Percentiles rank a stretch among this genome's conserved stretches.
phyloP scores from a whole-genome alignment of 2,888 invertebrate genomes.

The Volucella bombylans region DNA sequence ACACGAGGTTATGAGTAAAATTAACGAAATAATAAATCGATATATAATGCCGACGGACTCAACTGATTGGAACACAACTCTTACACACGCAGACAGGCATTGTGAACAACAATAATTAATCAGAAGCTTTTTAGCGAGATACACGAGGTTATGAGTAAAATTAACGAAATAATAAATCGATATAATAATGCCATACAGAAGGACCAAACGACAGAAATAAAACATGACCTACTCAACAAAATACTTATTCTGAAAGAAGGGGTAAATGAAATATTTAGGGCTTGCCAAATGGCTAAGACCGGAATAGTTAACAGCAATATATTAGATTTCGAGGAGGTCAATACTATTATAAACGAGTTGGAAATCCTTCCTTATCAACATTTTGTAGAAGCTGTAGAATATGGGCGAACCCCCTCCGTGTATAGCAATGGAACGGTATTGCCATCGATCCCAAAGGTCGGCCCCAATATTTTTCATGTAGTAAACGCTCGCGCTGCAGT shows the following conservation, averaged over 20 bases:
- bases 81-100: too few species aligned
- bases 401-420: not conserved
- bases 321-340: conserved; percentile 5
- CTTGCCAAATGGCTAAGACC: conserved; percentile 2
- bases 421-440: not conserved
- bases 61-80: too few species aligned
- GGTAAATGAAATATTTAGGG: not conserved
- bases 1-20: too few species aligned
- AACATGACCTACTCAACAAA: not conserved
- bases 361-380: conserved; percentile 9
- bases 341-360: conserved; percentile 3
- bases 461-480: not conserved
- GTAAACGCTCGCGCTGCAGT: not conserved
- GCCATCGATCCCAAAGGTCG: conserved; percentile 6
- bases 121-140: too few species aligned
- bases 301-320: conserved; percentile 8
- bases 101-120: too few species aligned
- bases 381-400: not conserved
- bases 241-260: not conserved
- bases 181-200: too few species aligned
- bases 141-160: too few species aligned
- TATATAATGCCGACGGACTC: too few species aligned
- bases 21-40: too few species aligned
- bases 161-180: too few species aligned
- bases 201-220: too few species aligned